These are phyloP conservation scores for Acrocephalus kingi DNA, from an alignment of 2,113 vertebrate species.

Conservation along the genomic window DNA sequence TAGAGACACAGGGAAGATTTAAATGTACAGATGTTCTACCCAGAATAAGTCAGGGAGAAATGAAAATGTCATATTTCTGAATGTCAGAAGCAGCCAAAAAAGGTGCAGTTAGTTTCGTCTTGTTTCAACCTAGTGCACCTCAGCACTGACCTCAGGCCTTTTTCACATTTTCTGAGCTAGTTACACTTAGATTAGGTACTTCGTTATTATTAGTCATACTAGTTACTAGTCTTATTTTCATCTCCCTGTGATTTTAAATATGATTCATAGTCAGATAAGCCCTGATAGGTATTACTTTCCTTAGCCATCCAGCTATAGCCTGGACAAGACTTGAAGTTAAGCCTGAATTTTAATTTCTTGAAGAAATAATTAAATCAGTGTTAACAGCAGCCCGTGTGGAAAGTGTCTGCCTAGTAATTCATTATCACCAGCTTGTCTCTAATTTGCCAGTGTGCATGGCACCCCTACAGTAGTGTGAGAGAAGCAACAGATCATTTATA, in stretches of 20 bases:
- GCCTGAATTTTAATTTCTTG: slow-evolving; percentile 64
- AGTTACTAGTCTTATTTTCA: slow-evolving; percentile 36
- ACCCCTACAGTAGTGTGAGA: slow-evolving; percentile 5
- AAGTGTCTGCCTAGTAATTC: slow-evolving; percentile 11
- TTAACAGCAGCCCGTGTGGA: slow-evolving; percentile 41
- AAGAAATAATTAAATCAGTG: slow-evolving; percentile 72
- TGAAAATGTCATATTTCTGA: neutral
- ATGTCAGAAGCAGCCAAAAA: neutral
- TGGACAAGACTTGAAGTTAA: slow-evolving; percentile 56
- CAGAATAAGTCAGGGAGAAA: neutral
- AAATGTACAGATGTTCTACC: neutral
- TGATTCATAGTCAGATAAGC: slow-evolving; percentile 13
- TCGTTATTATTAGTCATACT: neutral
- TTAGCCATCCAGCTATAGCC: slow-evolving; percentile 38
- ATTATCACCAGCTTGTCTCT: slow-evolving; percentile 35
- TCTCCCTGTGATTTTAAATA: slow-evolving; percentile 42
- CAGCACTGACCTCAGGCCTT: neutral
- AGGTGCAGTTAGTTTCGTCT: neutral
- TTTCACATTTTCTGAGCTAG: neutral
- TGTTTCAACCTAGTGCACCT: neutral
- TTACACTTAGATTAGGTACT: neutral
- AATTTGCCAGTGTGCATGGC: slow-evolving; percentile 31
- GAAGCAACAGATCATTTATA: slow-evolving; percentile 69
- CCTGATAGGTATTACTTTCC: slow-evolving; percentile 51
- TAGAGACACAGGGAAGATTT: neutral